Evolutionary conservation across 2,113 vertebrate species (phyloP).

Genomic region (Sebastes fasciatus): DNA sequence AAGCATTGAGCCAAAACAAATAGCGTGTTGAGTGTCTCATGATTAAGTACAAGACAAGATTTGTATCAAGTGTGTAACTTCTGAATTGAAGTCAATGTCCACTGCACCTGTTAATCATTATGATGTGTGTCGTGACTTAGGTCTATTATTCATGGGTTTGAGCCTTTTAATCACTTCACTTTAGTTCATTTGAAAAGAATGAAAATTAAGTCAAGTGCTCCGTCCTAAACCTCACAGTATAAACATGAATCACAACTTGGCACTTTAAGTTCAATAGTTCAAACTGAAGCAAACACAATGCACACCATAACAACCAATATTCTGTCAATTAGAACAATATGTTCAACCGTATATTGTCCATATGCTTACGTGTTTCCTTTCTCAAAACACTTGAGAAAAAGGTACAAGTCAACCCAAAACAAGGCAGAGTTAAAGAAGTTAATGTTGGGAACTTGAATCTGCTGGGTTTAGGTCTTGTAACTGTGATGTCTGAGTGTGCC

Average conservation of each 20-base stretch:
- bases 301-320: neutral
- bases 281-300: slow-evolving; percentile 21
- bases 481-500: neutral
- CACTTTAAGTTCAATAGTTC: neutral
- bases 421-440: slow-evolving; percentile 29
- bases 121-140: slow-evolving; percentile 41
- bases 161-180: slow-evolving; percentile 40
- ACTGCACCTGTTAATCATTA: slow-evolving; percentile 61
- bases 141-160: slow-evolving; percentile 41
- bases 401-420: slow-evolving; percentile 8
- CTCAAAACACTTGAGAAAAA: slow-evolving; percentile 32
- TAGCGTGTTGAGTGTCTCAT: slow-evolving; percentile 5
- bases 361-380: neutral
- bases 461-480: slow-evolving; percentile 49
- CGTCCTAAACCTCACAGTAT: slow-evolving; percentile 40
- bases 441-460: slow-evolving; percentile 22
- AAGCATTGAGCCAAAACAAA: slow-evolving; percentile 14
- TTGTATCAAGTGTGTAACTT: slow-evolving; percentile 18
- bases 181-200: slow-evolving; percentile 56
- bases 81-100: slow-evolving; percentile 31
- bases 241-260: slow-evolving; percentile 43
- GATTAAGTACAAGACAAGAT: slow-evolving; percentile 4
- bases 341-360: neutral
- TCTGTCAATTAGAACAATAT: slow-evolving; percentile 14
- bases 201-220: slow-evolving; percentile 22